Evolutionary conservation across 2,888 invertebrate species (phyloP), one percentile per base, ranked within the genome.

Genomic region (Lumbricus terrestris): DNA sequence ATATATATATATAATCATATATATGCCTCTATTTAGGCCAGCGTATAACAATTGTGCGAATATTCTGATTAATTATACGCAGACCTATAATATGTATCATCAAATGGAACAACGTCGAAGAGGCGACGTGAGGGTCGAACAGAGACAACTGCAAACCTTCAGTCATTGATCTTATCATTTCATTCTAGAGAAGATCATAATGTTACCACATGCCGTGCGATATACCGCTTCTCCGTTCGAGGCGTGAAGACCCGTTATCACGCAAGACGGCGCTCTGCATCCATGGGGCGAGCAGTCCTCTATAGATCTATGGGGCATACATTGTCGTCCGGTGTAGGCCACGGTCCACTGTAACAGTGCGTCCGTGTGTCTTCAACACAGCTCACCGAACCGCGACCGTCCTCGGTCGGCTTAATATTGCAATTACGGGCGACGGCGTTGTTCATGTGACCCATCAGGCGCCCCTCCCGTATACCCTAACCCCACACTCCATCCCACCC

Each of bases 241-340:
- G n/a, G 69, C 69, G 69, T 69, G 69, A 69, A 69, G 69, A 69
- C n/a, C 69, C 69, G 69, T 69, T 69, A 69, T 69, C 69, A 69
- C 69, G 13, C 69, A 69, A 69, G 69, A 69, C 69, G 69, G 69
- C 69, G 69, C n/a, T 69, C 8, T 69, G n/a, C 16, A n/a, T n/a
- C n/a, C n/a, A n/a, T 13, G 29, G 69, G 69, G 29, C 47, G 47
- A 16, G 23, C n/a, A 8, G 69, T n/a, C 69, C 1, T 13, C 8
- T n/a, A 69, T 15, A 8, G 69, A n/a, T n/a, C 69, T 69, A n/a
- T 69, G 6, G n/a, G n/a, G n/a, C n/a, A n/a, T 16, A 42, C 15
- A n/a, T 69, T 11, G 69, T 11, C n/a, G 69, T 11, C 69, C 69
- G 29, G 69, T n/a, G 69, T 69, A 69, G 69, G 29, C 69, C 69